Conservation (phyloP, 2,797 vertebrate species). For the Buphagus erythrorhynchus region DNA sequence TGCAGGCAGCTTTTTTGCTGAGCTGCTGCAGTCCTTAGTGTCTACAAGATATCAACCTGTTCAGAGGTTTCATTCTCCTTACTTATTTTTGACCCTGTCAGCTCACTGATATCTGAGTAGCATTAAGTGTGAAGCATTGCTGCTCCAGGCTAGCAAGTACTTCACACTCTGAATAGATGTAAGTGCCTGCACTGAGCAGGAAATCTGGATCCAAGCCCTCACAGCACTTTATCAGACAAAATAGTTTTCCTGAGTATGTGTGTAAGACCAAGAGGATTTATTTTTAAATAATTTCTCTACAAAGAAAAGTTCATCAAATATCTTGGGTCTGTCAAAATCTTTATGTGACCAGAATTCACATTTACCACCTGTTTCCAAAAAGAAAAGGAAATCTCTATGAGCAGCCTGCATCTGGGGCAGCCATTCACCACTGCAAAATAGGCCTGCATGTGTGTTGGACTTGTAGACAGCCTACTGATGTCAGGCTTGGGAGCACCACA, state of each 20-base stretch:
- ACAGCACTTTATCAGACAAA: not conserved
- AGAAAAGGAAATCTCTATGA: not conserved
- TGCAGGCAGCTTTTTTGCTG: not conserved
- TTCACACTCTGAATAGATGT: not conserved
- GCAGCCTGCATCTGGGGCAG: not conserved
- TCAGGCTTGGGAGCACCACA: not conserved
- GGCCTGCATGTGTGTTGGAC: not conserved
- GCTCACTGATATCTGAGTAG: not conserved
- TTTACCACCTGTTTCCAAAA: not conserved
- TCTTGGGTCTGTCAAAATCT: not conserved
- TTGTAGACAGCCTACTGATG: not conserved
- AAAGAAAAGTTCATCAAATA: not conserved
- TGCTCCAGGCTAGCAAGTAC: not conserved
- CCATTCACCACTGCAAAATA: not conserved
- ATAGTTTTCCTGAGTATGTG: not conserved
- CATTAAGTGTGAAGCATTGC: not conserved
- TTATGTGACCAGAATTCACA: not conserved
- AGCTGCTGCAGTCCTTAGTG: not conserved
- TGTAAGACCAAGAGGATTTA: not conserved
- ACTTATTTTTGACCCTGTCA: not conserved
- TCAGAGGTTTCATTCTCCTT: not conserved
- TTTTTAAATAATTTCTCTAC: not conserved
- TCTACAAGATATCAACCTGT: not conserved
- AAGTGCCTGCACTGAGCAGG: not conserved
- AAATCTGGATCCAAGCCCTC: not conserved